Evolutionary conservation across 2,888 invertebrate species (phyloP).

Genomic region (Apoda limacodes): DNA sequence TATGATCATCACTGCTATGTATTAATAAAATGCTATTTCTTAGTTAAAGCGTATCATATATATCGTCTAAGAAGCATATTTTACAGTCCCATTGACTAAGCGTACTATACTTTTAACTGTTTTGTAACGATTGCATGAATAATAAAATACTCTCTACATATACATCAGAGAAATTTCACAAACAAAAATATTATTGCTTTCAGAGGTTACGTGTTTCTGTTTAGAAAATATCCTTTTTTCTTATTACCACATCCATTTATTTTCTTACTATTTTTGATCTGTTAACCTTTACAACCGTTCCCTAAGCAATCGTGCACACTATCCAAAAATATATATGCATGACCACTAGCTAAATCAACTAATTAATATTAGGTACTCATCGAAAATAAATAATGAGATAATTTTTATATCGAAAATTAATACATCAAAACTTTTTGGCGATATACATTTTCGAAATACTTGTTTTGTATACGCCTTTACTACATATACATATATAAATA

Average conservation of each 20-base stretch:
- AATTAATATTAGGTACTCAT: slow-evolving; percentile 19
- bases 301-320: slow-evolving; percentile 62
- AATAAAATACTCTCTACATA: slow-evolving; percentile 56
- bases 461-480: slow-evolving; percentile 61
- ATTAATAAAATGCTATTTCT: too few relatives aligned
- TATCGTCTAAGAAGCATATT: slow-evolving; percentile 40
- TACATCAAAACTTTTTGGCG: slow-evolving; percentile 69
- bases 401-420: slow-evolving; percentile 61
- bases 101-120: slow-evolving; percentile 38
- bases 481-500: slow-evolving; percentile 70
- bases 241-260: slow-evolving; percentile 24
- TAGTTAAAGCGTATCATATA: too few relatives aligned
- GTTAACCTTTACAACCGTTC: slow-evolving; percentile 20
- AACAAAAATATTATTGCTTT: slow-evolving; percentile 68
- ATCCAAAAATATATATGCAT: slow-evolving; percentile 64
- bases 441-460: slow-evolving; percentile 64
- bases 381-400: slow-evolving; percentile 42
- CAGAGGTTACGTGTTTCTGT: slow-evolving; percentile 51
- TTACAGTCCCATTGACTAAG: slow-evolving; percentile 48
- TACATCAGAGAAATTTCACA: slow-evolving; percentile 43
- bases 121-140: slow-evolving; percentile 53
- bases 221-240: slow-evolving; percentile 45
- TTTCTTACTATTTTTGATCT: slow-evolving; percentile 23
- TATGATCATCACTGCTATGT: too few relatives aligned
- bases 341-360: slow-evolving; percentile 67